Evolutionary conservation across 2,888 invertebrate species (phyloP).

Genomic region (Phengaris alcon): DNA sequence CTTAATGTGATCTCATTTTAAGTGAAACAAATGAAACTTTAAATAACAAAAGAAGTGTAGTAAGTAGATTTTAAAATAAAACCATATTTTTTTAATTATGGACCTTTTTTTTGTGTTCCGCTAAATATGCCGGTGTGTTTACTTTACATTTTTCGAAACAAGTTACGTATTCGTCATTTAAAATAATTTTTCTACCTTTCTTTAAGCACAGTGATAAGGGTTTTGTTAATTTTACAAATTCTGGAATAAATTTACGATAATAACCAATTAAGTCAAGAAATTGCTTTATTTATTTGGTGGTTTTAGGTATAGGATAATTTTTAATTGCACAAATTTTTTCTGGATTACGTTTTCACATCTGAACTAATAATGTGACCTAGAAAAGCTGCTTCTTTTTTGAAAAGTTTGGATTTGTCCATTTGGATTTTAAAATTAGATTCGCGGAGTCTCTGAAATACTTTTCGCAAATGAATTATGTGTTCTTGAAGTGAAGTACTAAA

Average conservation of each 20-base stretch:
- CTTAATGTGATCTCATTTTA: too few species aligned
- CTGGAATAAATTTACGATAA: constrained; percentile 43
- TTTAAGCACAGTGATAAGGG: constrained; percentile 31
- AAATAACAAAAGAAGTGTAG: too few species aligned
- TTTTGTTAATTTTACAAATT: constrained; percentile 41
- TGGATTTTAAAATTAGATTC: constrained; percentile 40
- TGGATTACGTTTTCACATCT: too few species aligned
- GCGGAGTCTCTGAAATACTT: constrained; percentile 39
- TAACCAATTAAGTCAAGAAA: constrained; percentile 44
- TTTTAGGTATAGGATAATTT: constrained; percentile 43
- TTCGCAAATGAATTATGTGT: constrained; percentile 40
- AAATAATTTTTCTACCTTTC: constrained; percentile 31
- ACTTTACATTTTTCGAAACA: constrained; percentile 40
- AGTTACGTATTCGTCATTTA: constrained; percentile 30
- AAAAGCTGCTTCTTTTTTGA: constrained; percentile 35
- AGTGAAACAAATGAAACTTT: too few species aligned
- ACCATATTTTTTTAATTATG: too few species aligned
- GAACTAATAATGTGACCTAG: constrained; percentile 41
- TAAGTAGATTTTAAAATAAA: too few species aligned
- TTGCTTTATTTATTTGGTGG: constrained; percentile 40
- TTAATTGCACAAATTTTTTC: constrained; percentile 43
- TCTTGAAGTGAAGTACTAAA: constrained; percentile 42
- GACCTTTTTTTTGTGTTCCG: too few species aligned
- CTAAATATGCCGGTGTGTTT: too few species aligned
- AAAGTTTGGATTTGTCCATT: constrained; percentile 35